Evolutionary conservation across 2,797 vertebrate genomes (phyloP).

Genomic region (Typhlichthys eigenmanni): DNA sequence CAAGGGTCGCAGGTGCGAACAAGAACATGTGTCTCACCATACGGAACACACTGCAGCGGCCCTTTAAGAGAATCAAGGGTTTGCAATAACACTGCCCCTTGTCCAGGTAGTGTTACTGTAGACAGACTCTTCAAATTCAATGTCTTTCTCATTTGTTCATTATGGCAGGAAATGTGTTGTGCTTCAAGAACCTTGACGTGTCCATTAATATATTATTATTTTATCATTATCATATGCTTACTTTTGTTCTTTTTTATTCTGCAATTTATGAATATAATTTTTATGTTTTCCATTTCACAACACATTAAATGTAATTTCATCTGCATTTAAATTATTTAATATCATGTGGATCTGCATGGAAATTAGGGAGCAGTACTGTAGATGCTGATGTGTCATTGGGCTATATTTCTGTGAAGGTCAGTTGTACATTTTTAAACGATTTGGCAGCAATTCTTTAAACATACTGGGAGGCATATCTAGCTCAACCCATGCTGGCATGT

Average conservation of each 20-base stretch:
- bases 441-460: constrained; percentile 54
- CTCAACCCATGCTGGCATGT: constrained; percentile 53
- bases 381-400: constrained; percentile 54
- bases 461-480: constrained; percentile 58
- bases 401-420: constrained; percentile 63
- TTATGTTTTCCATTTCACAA: constrained; percentile 66
- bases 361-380: constrained; percentile 54
- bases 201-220: constrained; percentile 33
- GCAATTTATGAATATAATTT: constrained; percentile 50
- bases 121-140: constrained; percentile 84
- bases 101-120: constrained; percentile 99
- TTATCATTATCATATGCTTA: constrained; percentile 45
- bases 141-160: constrained; percentile 66
- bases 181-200: constrained; percentile 59
- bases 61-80: constrained; percentile 99
- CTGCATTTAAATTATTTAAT: constrained; percentile 56
- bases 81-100: constrained; percentile 99
- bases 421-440: constrained; percentile 64
- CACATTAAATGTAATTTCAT: constrained; percentile 63
- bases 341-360: constrained; percentile 55
- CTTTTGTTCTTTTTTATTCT: constrained; percentile 59
- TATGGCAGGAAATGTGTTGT: constrained; percentile 73
- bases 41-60: constrained; percentile 99
- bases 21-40: constrained; percentile 99
- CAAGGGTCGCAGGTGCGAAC: constrained; percentile 99